Evolutionary conservation across 2,113 vertebrate genomes (phyloP), one percentile per base, ranked within the genome.

Genomic region (Synodontis membranacea): DNA sequence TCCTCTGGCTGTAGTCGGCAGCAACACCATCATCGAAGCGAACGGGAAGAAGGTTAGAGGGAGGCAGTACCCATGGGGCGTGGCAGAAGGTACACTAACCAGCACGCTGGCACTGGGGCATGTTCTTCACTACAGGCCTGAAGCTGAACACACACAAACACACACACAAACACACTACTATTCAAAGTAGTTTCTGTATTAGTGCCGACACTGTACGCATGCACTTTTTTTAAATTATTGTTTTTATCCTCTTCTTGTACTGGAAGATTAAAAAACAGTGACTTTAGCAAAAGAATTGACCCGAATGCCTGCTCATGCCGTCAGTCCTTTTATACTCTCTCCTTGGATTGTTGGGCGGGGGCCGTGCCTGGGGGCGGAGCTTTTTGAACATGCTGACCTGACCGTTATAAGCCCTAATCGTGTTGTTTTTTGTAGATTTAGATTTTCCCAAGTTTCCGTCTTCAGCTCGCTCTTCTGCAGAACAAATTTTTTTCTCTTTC

Each of bases 1-100:
- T 94, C 98, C 98, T 80, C 95, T 99, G 92, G 98, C 98, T 90
- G 98, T 99, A 84, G 98, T 99, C 81, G 98, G 98, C 88, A 99
- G 98, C 92, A 99, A 99, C 94, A 99, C 97, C 84, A 97, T 97
- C 95, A 98, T 99, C 46, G 98, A 99, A 95, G 97, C 97, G 91
- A 98, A 98, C 60, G 94, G 97, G 91, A 99, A 99, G 93, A 95
- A 96, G 91, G 95, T 97, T 89, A 93, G 98, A 96, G 98, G 97
- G 91, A 96, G 98, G 87, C 98, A 99, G 91, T 99, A 99, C 94
- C 98, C 98, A 2, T 99, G 98, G 98, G 97, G 98, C 72, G 97
- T 99, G 88, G 98, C 97, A 90, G 98, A 99, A 97, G 98, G 98
- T 99, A 95, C 88, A 91, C 12, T 28, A 4, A 44, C 52, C 56